Evolutionary conservation across 1,140 invertebrate genomes (phyloP).

Genomic region (Calycopis cecrops): DNA sequence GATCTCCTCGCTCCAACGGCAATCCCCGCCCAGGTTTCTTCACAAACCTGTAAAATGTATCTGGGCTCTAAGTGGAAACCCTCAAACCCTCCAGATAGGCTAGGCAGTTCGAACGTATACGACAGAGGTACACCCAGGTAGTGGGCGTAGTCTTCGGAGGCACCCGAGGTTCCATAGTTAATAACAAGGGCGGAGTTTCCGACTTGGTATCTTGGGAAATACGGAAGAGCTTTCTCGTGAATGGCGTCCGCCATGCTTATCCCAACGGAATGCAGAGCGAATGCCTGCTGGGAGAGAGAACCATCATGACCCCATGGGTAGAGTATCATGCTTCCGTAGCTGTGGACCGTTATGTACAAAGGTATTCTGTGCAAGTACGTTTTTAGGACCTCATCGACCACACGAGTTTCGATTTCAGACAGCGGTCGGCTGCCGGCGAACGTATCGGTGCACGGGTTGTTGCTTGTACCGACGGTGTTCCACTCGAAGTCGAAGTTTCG

Average conservation of each 20-base stretch:
- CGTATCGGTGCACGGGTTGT: slow-evolving; percentile 78
- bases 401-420: slow-evolving; percentile 81
- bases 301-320: slow-evolving; percentile 78
- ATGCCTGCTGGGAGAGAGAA: slow-evolving; percentile 67
- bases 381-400: slow-evolving; percentile 56
- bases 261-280: slow-evolving; percentile 40
- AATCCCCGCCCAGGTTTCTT: slow-evolving; percentile 82
- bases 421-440: slow-evolving; percentile 81
- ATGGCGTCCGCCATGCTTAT: slow-evolving; percentile 58
- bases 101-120: slow-evolving; percentile 29
- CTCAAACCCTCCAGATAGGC: slow-evolving; percentile 27
- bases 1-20: slow-evolving; percentile 63
- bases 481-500: slow-evolving; percentile 79
- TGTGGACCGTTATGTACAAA: slow-evolving; percentile 78
- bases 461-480: slow-evolving; percentile 46
- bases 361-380: slow-evolving; percentile 50
- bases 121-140: slow-evolving; percentile 45
- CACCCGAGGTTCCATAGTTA: slow-evolving; percentile 72
- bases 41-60: slow-evolving; percentile 67
- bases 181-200: slow-evolving; percentile 35
- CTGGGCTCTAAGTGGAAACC: slow-evolving; percentile 78
- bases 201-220: slow-evolving; percentile 26
- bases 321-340: slow-evolving; percentile 79
- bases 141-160: slow-evolving; percentile 81
- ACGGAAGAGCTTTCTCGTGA: slow-evolving; percentile 38